Evolutionary conservation across 2,113 vertebrate species (phyloP).

Genomic region (Gadus macrocephalus): DNA sequence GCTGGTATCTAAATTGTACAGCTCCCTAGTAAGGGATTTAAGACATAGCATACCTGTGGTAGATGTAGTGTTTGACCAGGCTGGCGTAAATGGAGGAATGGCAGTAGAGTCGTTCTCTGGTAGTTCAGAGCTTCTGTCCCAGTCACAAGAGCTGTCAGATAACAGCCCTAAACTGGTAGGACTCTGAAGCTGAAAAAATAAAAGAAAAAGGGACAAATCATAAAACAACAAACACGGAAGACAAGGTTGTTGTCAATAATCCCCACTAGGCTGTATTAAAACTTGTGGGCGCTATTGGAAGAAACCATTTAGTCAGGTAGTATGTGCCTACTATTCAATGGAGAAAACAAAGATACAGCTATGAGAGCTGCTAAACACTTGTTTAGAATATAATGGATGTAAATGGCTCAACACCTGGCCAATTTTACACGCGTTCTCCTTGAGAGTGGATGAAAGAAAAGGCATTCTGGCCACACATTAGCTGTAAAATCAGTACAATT

Average conservation of each 20-base stretch:
- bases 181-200: conserved; percentile 28
- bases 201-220: background rate
- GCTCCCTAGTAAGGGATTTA: background rate
- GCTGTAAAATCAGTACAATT: conserved; percentile 24
- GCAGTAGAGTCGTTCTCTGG: conserved; percentile 46
- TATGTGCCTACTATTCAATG: too few species aligned
- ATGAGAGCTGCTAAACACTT: background rate
- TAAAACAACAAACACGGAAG: background rate
- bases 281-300: background rate
- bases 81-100: conserved; percentile 45
- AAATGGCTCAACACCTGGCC: background rate
- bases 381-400: background rate
- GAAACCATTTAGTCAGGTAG: too few species aligned
- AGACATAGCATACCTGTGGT: conserved; percentile 49
- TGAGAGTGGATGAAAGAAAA: background rate
- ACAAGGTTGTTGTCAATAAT: too few species aligned
- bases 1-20: too few species aligned
- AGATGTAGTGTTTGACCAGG: conserved; percentile 58
- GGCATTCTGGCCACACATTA: conserved; percentile 56
- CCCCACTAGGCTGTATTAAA: background rate
- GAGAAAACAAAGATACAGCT: background rate
- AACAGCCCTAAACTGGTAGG: conserved; percentile 38
- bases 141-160: conserved; percentile 50
- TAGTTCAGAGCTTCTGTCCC: conserved; percentile 53
- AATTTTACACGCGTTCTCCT: too few species aligned